Conservation (phyloP, 2,888 invertebrate species). For the Rhaphigaster nebulosa region DNA sequence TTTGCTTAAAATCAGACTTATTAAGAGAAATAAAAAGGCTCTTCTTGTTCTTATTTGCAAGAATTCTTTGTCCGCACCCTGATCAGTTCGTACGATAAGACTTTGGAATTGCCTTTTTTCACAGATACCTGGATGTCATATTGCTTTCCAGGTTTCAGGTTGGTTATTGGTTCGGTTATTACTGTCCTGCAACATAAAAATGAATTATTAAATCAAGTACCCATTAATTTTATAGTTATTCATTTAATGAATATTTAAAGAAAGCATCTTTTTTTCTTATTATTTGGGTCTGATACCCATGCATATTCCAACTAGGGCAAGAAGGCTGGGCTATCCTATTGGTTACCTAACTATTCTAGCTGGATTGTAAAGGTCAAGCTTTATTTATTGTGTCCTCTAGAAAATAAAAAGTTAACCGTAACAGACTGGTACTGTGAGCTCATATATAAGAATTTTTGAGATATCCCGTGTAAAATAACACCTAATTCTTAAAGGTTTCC, state of each 20-base stretch:
- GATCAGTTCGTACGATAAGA: conserved; percentile 74
- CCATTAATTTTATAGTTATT: too few relatives aligned
- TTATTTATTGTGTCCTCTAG: neutral
- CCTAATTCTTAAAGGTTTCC: too few relatives aligned
- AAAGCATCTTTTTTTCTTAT: neutral
- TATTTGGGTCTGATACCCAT: too few relatives aligned
- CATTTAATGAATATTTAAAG: neutral
- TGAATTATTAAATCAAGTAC: conserved; percentile 56
- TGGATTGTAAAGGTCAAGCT: neutral
- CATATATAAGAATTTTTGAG: too few relatives aligned
- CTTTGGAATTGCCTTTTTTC: conserved; percentile 72
- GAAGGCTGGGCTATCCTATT: neutral
- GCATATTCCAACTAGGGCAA: neutral
- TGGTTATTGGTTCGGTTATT: conserved; percentile 71
- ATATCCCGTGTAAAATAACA: too few relatives aligned
- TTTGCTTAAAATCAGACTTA: conserved; percentile 46
- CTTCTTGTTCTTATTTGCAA: conserved; percentile 26
- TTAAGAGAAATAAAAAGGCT: conserved; percentile 45
- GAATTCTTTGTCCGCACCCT: conserved; percentile 69
- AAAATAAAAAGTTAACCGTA: neutral
- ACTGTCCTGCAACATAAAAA: conserved; percentile 69
- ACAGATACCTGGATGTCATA: conserved; percentile 75
- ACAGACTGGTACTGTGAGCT: too few relatives aligned
- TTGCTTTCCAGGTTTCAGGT: conserved; percentile 71
- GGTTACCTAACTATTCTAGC: neutral